Base-by-base conservation (phyloP, 2,797 vertebrate species). In the Thalassophryne amazonica region DNA sequence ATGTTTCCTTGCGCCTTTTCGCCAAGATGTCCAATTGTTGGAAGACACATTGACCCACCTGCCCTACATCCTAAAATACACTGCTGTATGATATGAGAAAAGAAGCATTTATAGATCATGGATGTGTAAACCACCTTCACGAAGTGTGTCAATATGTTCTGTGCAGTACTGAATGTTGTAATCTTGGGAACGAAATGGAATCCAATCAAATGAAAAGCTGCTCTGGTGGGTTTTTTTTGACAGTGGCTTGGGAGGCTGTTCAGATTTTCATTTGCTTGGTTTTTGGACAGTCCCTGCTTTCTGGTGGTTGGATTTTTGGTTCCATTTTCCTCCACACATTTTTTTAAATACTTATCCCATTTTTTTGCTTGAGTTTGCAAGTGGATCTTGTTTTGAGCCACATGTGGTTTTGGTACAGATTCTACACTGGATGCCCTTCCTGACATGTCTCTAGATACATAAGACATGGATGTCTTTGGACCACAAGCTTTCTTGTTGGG, bases 1-100 rank as follows among this genome's bases (percentile, higher is more conserved):
- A 90, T 90, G 78, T 93, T 89, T 91, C 90, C 87, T 91, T 90
- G 84, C 91, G 87, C 84, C 76, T 64, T 70, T 73, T 83, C 88
- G 91, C n/a, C 93, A 93, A 84, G 93, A 91, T 93, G 91, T 90
- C n/a, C n/a, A n/a, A n/a, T n/a, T n/a, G n/a, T n/a, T n/a, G n/a
- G n/a, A n/a, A n/a, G n/a, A n/a, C n/a, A n/a, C 5, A 3, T 2
- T 11, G 0, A 9, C 20, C 0, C 0, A 0, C 13, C 20, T 2
- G 2, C 17, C 19, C 13, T 2, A 36, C 11, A 1, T 4, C 4
- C 8, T 2, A 0, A 18, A 22, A 15, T 10, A 3, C 4, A 7
- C 18, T 9, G 28, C 71, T 40, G 35, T 34, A 24, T 46, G 45
- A 27, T 70, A 51, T 62, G 52, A 55, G 16, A 30, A 19, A 27